Conservation (phyloP, 1,140 invertebrate genomes). For the Hypothenemus hampei region DNA sequence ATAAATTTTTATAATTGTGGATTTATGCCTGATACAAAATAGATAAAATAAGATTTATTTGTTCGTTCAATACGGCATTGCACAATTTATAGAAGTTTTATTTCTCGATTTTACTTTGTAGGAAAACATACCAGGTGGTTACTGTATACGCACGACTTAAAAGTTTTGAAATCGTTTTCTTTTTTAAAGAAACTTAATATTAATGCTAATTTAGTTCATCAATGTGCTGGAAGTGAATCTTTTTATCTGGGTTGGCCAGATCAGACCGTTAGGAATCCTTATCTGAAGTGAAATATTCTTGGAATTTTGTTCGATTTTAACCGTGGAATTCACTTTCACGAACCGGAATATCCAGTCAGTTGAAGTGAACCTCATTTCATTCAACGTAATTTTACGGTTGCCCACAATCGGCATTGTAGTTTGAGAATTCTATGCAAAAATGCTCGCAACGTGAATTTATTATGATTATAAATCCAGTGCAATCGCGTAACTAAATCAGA, state of each 20-base stretch:
- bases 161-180: no score
- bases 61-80: no score
- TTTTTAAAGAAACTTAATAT: no score
- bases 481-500: conserved; percentile 28
- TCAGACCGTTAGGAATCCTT: background rate
- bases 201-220: no score
- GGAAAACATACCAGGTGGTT: no score
- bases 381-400: conserved; percentile 11
- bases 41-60: no score
- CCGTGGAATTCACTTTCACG: conserved; percentile 13
- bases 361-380: conserved; percentile 4
- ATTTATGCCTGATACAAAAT: no score
- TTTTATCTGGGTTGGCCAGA: background rate
- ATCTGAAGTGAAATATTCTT: conserved; percentile 4
- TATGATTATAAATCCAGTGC: conserved; percentile 27
- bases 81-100: no score
- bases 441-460: conserved; percentile 18
- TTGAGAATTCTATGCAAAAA: conserved; percentile 22
- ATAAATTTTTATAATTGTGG: no score
- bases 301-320: conserved; percentile 14
- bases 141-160: no score
- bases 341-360: conserved; percentile 4
- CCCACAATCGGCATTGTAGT: conserved; percentile 2
- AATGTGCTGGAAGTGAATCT: no score
- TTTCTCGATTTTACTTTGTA: no score